Conservation (phyloP, 2,888 invertebrate genomes). For the Apamea anceps region DNA sequence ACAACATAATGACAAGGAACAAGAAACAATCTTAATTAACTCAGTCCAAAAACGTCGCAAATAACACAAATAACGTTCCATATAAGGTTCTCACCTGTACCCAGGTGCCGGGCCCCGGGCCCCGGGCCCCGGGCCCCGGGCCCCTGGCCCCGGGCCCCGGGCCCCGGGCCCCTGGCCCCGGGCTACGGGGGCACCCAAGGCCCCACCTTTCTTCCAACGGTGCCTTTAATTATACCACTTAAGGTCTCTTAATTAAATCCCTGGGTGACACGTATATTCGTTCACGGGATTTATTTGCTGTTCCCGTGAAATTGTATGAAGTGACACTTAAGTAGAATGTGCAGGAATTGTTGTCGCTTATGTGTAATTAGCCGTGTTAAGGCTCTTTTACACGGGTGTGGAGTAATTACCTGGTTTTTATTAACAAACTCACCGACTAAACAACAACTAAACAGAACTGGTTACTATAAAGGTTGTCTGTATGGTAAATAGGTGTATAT, state of each 20-base stretch:
- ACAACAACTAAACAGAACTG: not conserved
- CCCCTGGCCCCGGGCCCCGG: not conserved
- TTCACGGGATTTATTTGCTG: slow-evolving; percentile 67
- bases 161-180: not conserved
- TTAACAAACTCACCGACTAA: not conserved
- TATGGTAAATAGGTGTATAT: not conserved
- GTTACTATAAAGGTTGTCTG: not conserved
- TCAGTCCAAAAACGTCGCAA: slow-evolving; percentile 32
- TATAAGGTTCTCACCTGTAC: slow-evolving; percentile 44
- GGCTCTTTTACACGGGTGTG: slow-evolving; percentile 16
- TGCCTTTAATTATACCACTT: slow-evolving; percentile 78
- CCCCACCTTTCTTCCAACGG: slow-evolving; percentile 63
- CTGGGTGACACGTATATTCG: slow-evolving; percentile 70
- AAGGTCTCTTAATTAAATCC: slow-evolving; percentile 79
- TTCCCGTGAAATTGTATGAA: slow-evolving; percentile 58
- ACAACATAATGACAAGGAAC: slow-evolving; percentile 36
- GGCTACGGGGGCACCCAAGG: slow-evolving; percentile 5
- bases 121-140: no score
- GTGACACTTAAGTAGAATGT: slow-evolving; percentile 33
- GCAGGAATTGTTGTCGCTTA: slow-evolving; percentile 30
- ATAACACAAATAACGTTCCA: slow-evolving; percentile 36
- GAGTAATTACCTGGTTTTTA: not conserved
- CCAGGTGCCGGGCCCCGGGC: not conserved
- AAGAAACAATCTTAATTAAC: slow-evolving; percentile 54
- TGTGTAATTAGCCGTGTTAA: slow-evolving; percentile 31